Percentiles rank a stretch among this genome's conserved stretches.
Conservation (phyloP, 1,140 invertebrate species). For the Linepithema humile region DNA sequence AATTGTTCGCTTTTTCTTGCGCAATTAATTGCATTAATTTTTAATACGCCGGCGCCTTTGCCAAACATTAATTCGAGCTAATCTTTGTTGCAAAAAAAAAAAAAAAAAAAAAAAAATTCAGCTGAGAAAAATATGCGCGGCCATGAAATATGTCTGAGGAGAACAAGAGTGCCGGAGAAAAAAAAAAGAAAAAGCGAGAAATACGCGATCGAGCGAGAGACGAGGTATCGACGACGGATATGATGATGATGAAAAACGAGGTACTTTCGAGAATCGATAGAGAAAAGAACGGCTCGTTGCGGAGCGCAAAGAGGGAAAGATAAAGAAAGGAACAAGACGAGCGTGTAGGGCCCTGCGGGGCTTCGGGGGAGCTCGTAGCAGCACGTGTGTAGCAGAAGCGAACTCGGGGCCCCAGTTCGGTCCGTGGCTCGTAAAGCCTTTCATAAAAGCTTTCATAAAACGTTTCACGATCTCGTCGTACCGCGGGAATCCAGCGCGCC, state of each 20-base stretch:
- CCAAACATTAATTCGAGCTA: too few species aligned
- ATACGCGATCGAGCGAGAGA: background rate
- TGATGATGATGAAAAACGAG: slow-evolving; percentile 49
- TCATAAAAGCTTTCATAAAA: slow-evolving; percentile 83
- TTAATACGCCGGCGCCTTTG: too few species aligned
- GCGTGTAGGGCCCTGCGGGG: slow-evolving; percentile 26
- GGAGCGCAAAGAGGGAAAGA: slow-evolving; percentile 9
- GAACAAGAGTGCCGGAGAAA: background rate
- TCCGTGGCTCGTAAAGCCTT: slow-evolving; percentile 78
- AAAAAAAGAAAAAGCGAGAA: background rate
- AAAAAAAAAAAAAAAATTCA: slow-evolving; percentile 22
- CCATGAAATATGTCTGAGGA: slow-evolving; percentile 13
- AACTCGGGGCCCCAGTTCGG: slow-evolving; percentile 54
- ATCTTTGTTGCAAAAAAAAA: too few species aligned
- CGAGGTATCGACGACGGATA: slow-evolving; percentile 44
- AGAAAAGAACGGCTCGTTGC: slow-evolving; percentile 46
- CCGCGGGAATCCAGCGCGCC: slow-evolving; percentile 41
- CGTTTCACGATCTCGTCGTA: slow-evolving; percentile 76
- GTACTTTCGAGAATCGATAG: slow-evolving; percentile 52
- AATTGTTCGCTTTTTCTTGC: background rate
- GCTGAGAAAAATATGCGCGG: slow-evolving; percentile 1
- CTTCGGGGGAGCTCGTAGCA: slow-evolving; percentile 32
- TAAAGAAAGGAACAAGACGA: slow-evolving; percentile 34
- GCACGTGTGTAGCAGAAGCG: slow-evolving; percentile 79
- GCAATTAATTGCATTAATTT: too few species aligned